These are phyloP conservation scores for Drosophila watanabei DNA, from an alignment of 1,140 invertebrate genomes.

Conservation along the genomic window DNA sequence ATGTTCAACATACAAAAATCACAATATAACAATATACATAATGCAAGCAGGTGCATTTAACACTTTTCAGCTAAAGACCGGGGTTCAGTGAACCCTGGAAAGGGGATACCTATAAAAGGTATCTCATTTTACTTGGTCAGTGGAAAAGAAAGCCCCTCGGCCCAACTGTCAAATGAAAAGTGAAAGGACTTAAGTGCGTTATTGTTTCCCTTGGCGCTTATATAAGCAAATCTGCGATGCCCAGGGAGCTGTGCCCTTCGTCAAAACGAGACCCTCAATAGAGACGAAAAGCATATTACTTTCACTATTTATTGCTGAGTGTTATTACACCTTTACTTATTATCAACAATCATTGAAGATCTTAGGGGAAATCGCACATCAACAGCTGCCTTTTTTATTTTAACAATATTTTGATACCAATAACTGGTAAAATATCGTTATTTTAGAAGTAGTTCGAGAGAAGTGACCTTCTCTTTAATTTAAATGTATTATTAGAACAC, in stretches of 20 bases:
- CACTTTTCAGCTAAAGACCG: conserved; percentile 2
- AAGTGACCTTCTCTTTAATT: not conserved
- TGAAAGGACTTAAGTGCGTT: conserved; percentile 76
- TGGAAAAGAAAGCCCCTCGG: conserved; percentile 44
- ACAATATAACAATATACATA: not conserved
- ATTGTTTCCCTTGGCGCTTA: conserved; percentile 49
- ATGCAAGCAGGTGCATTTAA: conserved; percentile 19
- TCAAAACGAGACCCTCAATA: conserved; percentile 44
- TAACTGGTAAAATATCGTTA: not conserved
- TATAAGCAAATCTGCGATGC: conserved; percentile 40
- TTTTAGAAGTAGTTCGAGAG: not conserved
- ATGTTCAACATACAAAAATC: conserved; percentile 15
- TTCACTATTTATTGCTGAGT: conserved; percentile 41
- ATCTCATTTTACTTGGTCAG: conserved; percentile 35
- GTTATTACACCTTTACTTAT: conserved; percentile 16
- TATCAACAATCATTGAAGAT: conserved; percentile 15
- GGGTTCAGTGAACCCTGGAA: conserved; percentile 27
- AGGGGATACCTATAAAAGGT: conserved; percentile 49
- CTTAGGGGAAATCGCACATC: not conserved
- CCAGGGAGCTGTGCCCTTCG: conserved; percentile 48
- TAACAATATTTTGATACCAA: too few species aligned
- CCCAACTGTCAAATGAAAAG: conserved; percentile 58
- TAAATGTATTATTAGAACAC: not conserved
- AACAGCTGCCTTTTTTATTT: too few species aligned
- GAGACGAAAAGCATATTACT: conserved; percentile 39